Evolutionary conservation across 1,140 invertebrate genomes (phyloP).

Genomic region (Leptinotarsa lineolata): DNA sequence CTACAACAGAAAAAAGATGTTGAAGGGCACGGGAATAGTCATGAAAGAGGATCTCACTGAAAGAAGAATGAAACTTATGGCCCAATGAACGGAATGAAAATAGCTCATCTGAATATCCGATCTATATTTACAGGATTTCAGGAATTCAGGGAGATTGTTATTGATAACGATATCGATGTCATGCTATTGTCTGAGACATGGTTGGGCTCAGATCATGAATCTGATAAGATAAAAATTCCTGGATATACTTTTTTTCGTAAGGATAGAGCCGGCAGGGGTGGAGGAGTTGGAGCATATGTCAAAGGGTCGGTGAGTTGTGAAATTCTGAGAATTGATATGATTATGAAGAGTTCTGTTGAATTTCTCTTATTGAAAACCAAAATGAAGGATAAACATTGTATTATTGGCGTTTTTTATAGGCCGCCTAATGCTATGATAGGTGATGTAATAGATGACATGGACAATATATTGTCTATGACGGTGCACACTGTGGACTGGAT

Average conservation of each 20-base stretch:
- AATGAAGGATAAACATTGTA: neutral
- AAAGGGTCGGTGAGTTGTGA: neutral
- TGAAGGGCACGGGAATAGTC: no score
- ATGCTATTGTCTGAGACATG: no score
- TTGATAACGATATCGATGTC: no score
- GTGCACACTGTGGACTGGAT: conserved; percentile 1
- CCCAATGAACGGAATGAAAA: neutral
- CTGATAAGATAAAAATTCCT: no score
- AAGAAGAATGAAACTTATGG: no score
- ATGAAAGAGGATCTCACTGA: no score
- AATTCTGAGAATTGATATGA: neutral
- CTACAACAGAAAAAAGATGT: no score
- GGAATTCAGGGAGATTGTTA: no score
- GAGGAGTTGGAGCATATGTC: conserved; percentile 15
- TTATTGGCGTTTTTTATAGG: conserved; percentile 8
- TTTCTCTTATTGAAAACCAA: neutral
- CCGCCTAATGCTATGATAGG: conserved; percentile 4
- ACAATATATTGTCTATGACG: neutral
- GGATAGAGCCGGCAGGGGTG: conserved; percentile 23
- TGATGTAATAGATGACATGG: conserved; percentile 9
- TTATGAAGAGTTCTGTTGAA: neutral
- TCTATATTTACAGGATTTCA: no score
- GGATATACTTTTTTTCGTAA: no score
- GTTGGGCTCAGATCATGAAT: no score
- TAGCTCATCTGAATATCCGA: no score